phyloP scores from a whole-genome alignment of 2,113 vertebrate genomes.

The Tautogolabrus adspersus region DNA sequence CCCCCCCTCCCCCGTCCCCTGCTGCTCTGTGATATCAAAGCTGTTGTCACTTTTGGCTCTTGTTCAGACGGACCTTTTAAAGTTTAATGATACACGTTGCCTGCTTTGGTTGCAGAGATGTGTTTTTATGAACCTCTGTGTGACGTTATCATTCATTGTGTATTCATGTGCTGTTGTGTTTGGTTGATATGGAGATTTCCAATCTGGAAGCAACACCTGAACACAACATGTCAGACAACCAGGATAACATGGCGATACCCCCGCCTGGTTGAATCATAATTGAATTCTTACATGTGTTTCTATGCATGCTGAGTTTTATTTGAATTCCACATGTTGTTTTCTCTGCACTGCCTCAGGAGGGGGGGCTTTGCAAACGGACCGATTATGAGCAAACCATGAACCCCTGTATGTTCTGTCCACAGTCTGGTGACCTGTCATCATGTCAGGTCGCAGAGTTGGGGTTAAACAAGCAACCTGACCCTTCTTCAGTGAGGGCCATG shows the following conservation, averaged over 20 bases:
- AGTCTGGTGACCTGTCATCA: background rate
- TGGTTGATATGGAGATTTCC: constrained; percentile 3
- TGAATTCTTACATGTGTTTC: background rate
- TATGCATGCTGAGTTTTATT: background rate
- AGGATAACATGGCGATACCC: background rate
- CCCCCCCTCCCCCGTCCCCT: no score
- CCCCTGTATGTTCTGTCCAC: background rate
- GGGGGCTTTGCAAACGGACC: background rate
- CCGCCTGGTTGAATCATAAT: background rate
- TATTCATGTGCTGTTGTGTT: constrained; percentile 1
- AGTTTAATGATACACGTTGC: constrained; percentile 43
- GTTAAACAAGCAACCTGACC: constrained; percentile 2
- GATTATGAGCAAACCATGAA: background rate
- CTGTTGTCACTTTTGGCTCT: constrained; percentile 47
- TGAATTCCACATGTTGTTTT: background rate
- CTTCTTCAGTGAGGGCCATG: no score
- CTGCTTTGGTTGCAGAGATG: constrained; percentile 23
- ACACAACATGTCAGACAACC: background rate
- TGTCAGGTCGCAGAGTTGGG: background rate
- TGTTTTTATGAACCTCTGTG: background rate
- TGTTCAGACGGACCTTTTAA: constrained; percentile 49
- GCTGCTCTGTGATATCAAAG: constrained; percentile 43
- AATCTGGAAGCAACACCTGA: constrained; percentile 4
- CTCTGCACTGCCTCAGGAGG: background rate
- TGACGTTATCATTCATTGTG: constrained; percentile 30